A percentile compares a stretch with the other conserved stretches of the same genome.
phyloP scores from a whole-genome alignment of 2,888 invertebrate species.

The Chrysolina haemoptera region DNA sequence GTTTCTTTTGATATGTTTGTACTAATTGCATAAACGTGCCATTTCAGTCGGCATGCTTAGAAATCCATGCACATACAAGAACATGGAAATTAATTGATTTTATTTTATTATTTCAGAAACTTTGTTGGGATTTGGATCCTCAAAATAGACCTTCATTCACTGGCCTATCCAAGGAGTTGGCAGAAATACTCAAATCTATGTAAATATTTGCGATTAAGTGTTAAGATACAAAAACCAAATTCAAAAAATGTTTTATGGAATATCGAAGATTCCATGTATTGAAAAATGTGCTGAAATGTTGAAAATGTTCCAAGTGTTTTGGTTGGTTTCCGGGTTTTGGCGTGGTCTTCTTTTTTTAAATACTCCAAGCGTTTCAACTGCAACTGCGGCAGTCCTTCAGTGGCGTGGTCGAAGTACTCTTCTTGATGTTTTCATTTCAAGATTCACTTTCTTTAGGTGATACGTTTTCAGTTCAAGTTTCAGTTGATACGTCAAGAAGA shows the following conservation, averaged over 20 bases:
- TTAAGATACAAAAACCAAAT: slow-evolving; percentile 51
- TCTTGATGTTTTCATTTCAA: too few relatives aligned
- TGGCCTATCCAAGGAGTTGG: slow-evolving; percentile 72
- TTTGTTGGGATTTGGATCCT: slow-evolving; percentile 80
- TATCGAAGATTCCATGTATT: slow-evolving; percentile 59
- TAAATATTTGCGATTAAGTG: slow-evolving; percentile 57
- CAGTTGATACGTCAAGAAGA: too few relatives aligned
- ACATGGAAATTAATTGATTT: background rate
- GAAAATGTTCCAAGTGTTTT: too few relatives aligned
- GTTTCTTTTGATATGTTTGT: background rate
- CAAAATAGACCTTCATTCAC: slow-evolving; percentile 80
- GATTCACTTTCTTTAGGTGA: too few relatives aligned
- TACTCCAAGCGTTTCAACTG: too few relatives aligned
- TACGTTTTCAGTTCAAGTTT: too few relatives aligned
- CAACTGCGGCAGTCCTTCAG: too few relatives aligned
- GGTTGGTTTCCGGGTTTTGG: too few relatives aligned
- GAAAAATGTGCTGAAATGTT: slow-evolving; percentile 52
- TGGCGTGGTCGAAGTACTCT: too few relatives aligned
- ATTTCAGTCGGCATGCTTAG: too few relatives aligned
- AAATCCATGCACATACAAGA: too few relatives aligned
- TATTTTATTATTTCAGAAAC: slow-evolving; percentile 55
- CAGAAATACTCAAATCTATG: slow-evolving; percentile 70
- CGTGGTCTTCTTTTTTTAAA: too few relatives aligned
- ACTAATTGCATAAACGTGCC: background rate
- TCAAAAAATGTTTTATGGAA: slow-evolving; percentile 51